A percentile compares a stretch with the other conserved stretches of the same genome.
These are phyloP conservation scores for Nowickia ferox DNA, from an alignment of 2,888 invertebrate species.

Conservation along the genomic window DNA sequence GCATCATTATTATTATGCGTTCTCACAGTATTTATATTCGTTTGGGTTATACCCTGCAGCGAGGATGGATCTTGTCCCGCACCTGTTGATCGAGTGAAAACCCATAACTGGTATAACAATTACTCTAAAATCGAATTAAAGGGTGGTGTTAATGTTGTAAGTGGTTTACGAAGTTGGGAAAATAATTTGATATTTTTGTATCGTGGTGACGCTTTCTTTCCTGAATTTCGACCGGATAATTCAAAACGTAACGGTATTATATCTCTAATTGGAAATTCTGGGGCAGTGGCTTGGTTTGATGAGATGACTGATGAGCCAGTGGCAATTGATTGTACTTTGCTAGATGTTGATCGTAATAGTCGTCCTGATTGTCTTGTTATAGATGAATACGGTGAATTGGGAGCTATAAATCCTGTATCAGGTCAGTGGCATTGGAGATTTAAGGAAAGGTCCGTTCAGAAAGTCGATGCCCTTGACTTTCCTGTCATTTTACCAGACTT, in stretches of 20 bases:
- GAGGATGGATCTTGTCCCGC: conserved; percentile 87
- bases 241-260: conserved; percentile 86
- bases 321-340: conserved; percentile 88
- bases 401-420: conserved; percentile 86
- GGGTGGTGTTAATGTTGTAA: conserved; percentile 88
- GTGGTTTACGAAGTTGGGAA: conserved; percentile 86
- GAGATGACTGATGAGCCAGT: conserved; percentile 88
- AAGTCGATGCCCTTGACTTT: conserved; percentile 86
- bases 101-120: conserved; percentile 88
- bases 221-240: conserved; percentile 83
- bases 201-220: conserved; percentile 87
- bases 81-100: conserved; percentile 84
- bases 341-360: conserved; percentile 89
- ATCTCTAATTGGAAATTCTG: conserved; percentile 88
- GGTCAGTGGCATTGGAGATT: conserved; percentile 85
- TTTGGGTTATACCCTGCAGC: conserved; percentile 90
- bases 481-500: conserved; percentile 89
- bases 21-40: conserved; percentile 88
- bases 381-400: conserved; percentile 87
- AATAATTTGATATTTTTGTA: conserved; percentile 90
- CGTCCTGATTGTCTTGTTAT: conserved; percentile 90
- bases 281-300: conserved; percentile 90
- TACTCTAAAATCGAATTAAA: conserved; percentile 88
- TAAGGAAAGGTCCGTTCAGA: conserved; percentile 79
- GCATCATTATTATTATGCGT: conserved; percentile 89